These are phyloP conservation scores for Clostera curtula DNA, from an alignment of 2,888 invertebrate genomes.

Conservation along the genomic window DNA sequence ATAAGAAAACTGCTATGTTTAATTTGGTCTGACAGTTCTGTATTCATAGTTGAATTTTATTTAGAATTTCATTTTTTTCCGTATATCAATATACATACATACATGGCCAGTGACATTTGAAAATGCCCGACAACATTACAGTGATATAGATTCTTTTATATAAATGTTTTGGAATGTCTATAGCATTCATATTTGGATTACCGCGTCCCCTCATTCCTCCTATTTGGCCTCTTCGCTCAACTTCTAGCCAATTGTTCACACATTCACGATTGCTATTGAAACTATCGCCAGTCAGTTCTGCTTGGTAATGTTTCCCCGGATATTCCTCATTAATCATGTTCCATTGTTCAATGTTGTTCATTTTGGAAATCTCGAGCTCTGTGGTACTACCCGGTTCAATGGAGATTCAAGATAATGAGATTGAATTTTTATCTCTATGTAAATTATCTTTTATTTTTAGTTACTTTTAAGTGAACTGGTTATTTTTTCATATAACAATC, in stretches of 20 bases:
- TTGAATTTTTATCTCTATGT: slow-evolving; percentile 8
- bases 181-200: too few species aligned
- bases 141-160: too few species aligned
- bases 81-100: too few species aligned
- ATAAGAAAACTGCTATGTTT: too few species aligned
- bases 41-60: too few species aligned
- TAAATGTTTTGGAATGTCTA: too few species aligned
- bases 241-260: slow-evolving; percentile 18
- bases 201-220: slow-evolving; percentile 21
- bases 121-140: too few species aligned
- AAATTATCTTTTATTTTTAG: slow-evolving; percentile 3
- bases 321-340: slow-evolving; percentile 14
- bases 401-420: slow-evolving; percentile 17
- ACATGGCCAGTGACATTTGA: too few species aligned
- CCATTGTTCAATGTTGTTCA: slow-evolving; percentile 16
- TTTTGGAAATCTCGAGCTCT: slow-evolving; percentile 12
- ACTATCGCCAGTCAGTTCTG: neutral
- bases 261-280: slow-evolving; percentile 10
- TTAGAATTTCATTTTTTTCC: too few species aligned
- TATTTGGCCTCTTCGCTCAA: slow-evolving; percentile 30
- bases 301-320: slow-evolving; percentile 14
- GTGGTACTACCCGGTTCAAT: slow-evolving; percentile 12
- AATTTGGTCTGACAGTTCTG: too few species aligned
- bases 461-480: too few species aligned
- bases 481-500: too few species aligned